Evolutionary conservation across 1,140 invertebrate species (phyloP), one percentile per base, ranked within the genome.

Genomic region (Bombus difficillimus): DNA sequence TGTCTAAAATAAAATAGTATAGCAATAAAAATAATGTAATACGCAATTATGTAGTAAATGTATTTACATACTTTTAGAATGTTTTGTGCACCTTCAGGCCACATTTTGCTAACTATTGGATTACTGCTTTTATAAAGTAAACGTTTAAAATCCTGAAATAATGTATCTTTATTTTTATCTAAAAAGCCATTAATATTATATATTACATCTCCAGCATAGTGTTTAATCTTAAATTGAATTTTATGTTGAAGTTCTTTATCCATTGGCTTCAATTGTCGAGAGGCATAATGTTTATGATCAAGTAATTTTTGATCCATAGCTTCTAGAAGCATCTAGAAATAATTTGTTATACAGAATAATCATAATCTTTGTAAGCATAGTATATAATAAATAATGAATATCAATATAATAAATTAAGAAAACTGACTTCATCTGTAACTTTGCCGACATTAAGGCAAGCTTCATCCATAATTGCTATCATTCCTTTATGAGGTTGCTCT

Each of bases 141-240:
- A 41, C 99, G 96, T 95, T 99, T 99, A 90, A 99, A 98, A 95
- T 99, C 99, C 96, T 99, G 98, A 95, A 98, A 99, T 32, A 99
- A 95, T 2, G 98, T 98, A 94, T 99, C 98, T 94, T 98, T 98
- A 94, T 99, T 99, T 95, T 99, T 99, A 93, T 99, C 98, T 92
- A 99, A 96, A 94, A 99, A 99, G 25, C 98, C 98, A 59, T 96
- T 96, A 59, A 99, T 97, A 86, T 96, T 97, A 95, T 99, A 99
- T 37, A 97, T 97, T 4, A 99, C 99, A 95, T 99, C 98, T n/a
- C 99, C 99, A 5, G 99, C 99, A 94, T 99, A 99, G 93, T 99
- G 99, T 41, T 96, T 97, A 86, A 98, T 98, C 83, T 97, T 96
- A 94, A 99, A 99, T 92, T 99, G 97, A 88, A 97, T 96, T 92